Evolutionary conservation across 2,797 vertebrate genomes (phyloP), one percentile per base, ranked within the genome.

Genomic region (Pterois miles): DNA sequence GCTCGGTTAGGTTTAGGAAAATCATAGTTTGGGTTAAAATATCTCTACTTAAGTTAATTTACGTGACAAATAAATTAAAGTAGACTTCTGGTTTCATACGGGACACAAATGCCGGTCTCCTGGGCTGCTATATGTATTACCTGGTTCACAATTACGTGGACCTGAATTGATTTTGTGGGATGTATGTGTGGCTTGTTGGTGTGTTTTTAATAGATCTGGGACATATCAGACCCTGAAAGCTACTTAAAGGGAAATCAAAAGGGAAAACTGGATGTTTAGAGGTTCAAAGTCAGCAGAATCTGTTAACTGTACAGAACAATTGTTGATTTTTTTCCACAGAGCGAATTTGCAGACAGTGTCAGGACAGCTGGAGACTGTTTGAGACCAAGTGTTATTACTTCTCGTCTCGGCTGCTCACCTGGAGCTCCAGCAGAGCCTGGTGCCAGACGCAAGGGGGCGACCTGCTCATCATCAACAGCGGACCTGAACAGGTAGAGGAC

Each of bases 311-410:
- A 63, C 2, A 4, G 2, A 43, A 16, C 11, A 5, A 4, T 1
- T 1, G 8, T 63, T 29, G 11, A 8, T 63, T 63, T 50, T 20
- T 60, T 13, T 31, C 43, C 52, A 53, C 74, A 90, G 91, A 90
- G n/a, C 63, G 90, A 4, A 25, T 71, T 9, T 91, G 89, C 68
- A 86, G 48, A 46, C 82, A 25, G n/a, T 92, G 91, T 65, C 34
- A 10, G 0, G 23, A 74, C 20, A 23, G 63, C 73, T 92, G 90
- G 91, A 81, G 13, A 3, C 56, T 50, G 38, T 90, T 91, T 36
- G 73, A 86, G 57, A 52, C 63, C 14, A 90, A 73, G 38, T 91
- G 91, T 36, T 90, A 90, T 77, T 84, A 77, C 76, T 78, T 92
- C 78, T 90, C 87, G 4, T 75, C 72, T 3, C 58, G 13, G 13